Percentiles rank a stretch among this genome's conserved stretches.
Evolutionary conservation across 2,113 vertebrate species (phyloP).

Genomic region (Platysteira castanea): DNA sequence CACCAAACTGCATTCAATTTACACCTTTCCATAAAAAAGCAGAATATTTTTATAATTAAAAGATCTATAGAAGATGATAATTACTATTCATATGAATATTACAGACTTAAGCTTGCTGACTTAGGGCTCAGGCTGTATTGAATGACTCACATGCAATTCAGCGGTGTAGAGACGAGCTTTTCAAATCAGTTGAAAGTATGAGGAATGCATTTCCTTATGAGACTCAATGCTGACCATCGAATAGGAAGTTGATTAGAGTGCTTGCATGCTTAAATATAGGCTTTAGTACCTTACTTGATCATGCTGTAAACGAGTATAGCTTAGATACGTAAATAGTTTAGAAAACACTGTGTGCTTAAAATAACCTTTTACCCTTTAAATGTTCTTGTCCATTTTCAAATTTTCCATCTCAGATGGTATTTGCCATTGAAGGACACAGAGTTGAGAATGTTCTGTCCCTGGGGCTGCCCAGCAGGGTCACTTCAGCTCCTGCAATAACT

Average conservation of each 20-base stretch:
- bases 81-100: not conserved
- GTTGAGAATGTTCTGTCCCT: not conserved
- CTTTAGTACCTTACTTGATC: not conserved
- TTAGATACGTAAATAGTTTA: slow-evolving; percentile 2
- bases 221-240: not conserved
- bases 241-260: not conserved
- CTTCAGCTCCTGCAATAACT: not conserved
- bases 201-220: not conserved
- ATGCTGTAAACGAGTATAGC: not conserved
- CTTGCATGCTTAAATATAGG: not conserved
- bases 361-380: slow-evolving; percentile 9
- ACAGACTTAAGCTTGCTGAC: not conserved
- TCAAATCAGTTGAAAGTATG: not conserved
- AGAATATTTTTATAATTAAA: not conserved
- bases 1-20: not conserved
- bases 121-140: not conserved
- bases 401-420: not conserved
- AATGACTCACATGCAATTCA: not conserved
- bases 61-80: not conserved
- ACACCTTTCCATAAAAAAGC: not conserved
- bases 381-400: not conserved
- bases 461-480: not conserved
- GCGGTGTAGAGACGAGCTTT: not conserved
- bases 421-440: not conserved
- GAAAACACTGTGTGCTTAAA: slow-evolving; percentile 32